Percentiles rank a stretch among this genome's conserved stretches.
phyloP scores from a whole-genome alignment of 2,888 invertebrate genomes.

The Campoplex capitator region DNA sequence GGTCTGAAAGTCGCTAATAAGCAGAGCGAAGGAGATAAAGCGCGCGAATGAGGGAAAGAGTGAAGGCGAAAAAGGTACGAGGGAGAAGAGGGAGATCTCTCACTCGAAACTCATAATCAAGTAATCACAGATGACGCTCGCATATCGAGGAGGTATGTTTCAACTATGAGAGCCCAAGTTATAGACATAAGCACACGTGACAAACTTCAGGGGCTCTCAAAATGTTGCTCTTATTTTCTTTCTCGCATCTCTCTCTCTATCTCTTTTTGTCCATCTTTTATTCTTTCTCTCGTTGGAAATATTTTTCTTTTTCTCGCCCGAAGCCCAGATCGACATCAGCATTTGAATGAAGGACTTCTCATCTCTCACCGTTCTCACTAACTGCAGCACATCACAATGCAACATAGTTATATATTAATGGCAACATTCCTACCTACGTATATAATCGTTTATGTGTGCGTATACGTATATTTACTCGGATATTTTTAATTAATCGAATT shows the following conservation, averaged over 20 bases:
- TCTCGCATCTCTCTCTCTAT: neutral
- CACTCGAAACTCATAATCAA: slow-evolving; percentile 80
- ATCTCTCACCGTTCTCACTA: slow-evolving; percentile 21
- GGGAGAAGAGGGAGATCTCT: slow-evolving; percentile 70
- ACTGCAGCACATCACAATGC: slow-evolving; percentile 22
- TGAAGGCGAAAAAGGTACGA: neutral
- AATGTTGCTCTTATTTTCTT: slow-evolving; percentile 48
- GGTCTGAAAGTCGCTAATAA: slow-evolving; percentile 74
- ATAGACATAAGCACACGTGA: slow-evolving; percentile 9
- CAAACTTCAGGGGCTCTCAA: slow-evolving; percentile 55
- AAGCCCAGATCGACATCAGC: slow-evolving; percentile 35
- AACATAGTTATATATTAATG: slow-evolving; percentile 19
- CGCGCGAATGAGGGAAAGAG: slow-evolving; percentile 23
- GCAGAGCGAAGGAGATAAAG: slow-evolving; percentile 43
- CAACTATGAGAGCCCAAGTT: slow-evolving; percentile 75
- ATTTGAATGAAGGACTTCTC: slow-evolving; percentile 33
- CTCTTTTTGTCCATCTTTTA: neutral
- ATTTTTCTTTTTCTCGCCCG: neutral
- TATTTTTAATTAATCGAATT: slow-evolving; percentile 84
- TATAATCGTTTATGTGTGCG: neutral
- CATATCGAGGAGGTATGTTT: slow-evolving; percentile 78
- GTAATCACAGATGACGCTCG: slow-evolving; percentile 80
- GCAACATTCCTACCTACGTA: neutral
- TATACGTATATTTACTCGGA: slow-evolving; percentile 71
- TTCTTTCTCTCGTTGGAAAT: no score